phyloP scores from a whole-genome alignment of 2,888 invertebrate species.

The Caenorhabditis sulstoni region DNA sequence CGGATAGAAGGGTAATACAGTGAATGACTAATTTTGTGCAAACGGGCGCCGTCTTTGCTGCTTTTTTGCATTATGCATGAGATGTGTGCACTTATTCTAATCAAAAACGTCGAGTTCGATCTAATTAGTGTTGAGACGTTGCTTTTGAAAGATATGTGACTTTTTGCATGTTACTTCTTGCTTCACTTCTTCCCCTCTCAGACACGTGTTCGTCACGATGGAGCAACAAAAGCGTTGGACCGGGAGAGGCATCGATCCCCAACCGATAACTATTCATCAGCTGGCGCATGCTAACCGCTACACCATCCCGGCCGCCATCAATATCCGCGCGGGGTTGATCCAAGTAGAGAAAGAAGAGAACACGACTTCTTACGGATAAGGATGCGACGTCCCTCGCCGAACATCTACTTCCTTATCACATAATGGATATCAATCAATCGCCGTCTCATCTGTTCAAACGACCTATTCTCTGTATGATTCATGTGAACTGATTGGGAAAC shows the following conservation, averaged over 20 bases:
- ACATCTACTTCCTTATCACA: slow-evolving; percentile 7
- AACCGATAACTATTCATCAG: slow-evolving; percentile 25
- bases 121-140: slow-evolving; percentile 36
- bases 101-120: slow-evolving; percentile 53
- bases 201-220: background rate
- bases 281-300: slow-evolving; percentile 54
- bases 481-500: no score
- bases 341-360: slow-evolving; percentile 18
- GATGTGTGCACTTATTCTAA: slow-evolving; percentile 61
- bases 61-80: slow-evolving; percentile 62
- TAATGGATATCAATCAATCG: slow-evolving; percentile 29
- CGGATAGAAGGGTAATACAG: slow-evolving; percentile 23
- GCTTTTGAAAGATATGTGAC: slow-evolving; percentile 14
- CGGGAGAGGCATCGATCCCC: slow-evolving; percentile 35
- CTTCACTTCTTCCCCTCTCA: slow-evolving; percentile 15
- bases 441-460: background rate
- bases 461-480: no score
- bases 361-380: background rate
- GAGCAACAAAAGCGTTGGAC: slow-evolving; percentile 19
- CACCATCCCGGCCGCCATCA: slow-evolving; percentile 32
- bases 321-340: background rate
- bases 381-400: slow-evolving; percentile 17
- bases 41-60: slow-evolving; percentile 13
- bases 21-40: slow-evolving; percentile 21
- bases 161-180: slow-evolving; percentile 6